Evolutionary conservation across 2,113 vertebrate genomes (phyloP).

Genomic region (Nycticryphes semicollaris): DNA sequence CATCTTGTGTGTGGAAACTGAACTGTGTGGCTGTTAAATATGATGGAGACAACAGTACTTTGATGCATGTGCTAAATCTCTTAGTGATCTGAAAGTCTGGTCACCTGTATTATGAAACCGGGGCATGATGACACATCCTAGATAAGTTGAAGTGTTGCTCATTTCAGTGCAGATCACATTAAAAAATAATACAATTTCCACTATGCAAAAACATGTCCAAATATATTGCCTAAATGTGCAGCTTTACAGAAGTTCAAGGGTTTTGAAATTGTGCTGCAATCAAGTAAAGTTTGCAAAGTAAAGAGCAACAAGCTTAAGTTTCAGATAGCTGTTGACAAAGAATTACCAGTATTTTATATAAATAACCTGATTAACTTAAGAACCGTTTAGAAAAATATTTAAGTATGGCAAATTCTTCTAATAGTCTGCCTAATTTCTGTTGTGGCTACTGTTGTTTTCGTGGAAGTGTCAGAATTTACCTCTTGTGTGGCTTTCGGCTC

Average conservation of each 20-base stretch:
- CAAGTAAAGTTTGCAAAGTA: background rate
- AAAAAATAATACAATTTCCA: background rate
- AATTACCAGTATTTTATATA: background rate
- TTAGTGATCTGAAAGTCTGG: background rate
- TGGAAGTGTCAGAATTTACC: background rate
- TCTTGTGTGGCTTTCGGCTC: background rate
- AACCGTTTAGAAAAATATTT: background rate
- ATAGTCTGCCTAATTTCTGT: background rate
- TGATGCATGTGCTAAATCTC: background rate
- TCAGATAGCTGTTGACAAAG: background rate
- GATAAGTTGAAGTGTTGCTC: background rate
- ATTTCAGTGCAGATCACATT: background rate
- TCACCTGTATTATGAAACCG: background rate
- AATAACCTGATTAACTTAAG: background rate
- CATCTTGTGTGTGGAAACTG: background rate
- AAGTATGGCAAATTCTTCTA: background rate
- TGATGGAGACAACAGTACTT: background rate
- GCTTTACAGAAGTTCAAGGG: background rate
- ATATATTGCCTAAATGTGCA: background rate
- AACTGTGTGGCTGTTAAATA: background rate
- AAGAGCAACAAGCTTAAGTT: background rate
- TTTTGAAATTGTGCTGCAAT: background rate
- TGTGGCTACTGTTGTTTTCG: background rate
- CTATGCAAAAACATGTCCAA: background rate
- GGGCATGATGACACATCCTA: accelerated